Base-by-base conservation (phyloP, 2,113 vertebrate species). In the Monopterus albus region DNA sequence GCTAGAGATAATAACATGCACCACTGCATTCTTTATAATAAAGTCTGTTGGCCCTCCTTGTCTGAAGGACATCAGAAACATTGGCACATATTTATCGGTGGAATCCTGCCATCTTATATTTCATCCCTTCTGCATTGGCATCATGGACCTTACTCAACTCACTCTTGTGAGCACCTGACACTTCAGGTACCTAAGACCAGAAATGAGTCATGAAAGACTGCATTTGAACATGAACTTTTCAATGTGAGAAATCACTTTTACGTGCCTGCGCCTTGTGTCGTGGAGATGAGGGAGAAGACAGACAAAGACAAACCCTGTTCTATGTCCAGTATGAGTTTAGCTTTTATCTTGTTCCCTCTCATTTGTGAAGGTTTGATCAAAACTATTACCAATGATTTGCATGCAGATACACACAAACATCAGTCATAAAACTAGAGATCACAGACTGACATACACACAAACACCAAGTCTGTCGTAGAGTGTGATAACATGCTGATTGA, bases 401-500 rank as follows among this genome's bases (percentile, higher is more conserved):
- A 46, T 46, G 47, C 20, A 7, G 14, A 56, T 11, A 18, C 46
- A 46, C 28, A 6, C 21, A 58, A 33, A 62, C 45, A 61, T 51
- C 57, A 25, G 21, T 39, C 58, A 28, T 26, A 21, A 62, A 64
- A 45, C 56, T 59, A 38, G 61, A 75, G 75, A 50, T 60, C 46
- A 28, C 49, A 60, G 25, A 25, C 18, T 56, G 46, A 45, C 52
- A 58, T 35, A 11, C 50, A 58, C 12, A 52, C 51, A 42, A 26
- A 49, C 25, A 46, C 14, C 3, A 15, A 66, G 60, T 23, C 50
- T 70, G 65, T 72, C 39, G 52, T 63, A 55, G 68, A 60, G n/a
- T n/a, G n/a, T 75, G 69, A 78, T 45, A 75, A 79, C 51, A 72
- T 70, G 43, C 53, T 52, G 82, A 87, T 81, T 84, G 86, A 89